Conservation (phyloP, 2,797 vertebrate genomes). For the Pseudochromis fuscus region DNA sequence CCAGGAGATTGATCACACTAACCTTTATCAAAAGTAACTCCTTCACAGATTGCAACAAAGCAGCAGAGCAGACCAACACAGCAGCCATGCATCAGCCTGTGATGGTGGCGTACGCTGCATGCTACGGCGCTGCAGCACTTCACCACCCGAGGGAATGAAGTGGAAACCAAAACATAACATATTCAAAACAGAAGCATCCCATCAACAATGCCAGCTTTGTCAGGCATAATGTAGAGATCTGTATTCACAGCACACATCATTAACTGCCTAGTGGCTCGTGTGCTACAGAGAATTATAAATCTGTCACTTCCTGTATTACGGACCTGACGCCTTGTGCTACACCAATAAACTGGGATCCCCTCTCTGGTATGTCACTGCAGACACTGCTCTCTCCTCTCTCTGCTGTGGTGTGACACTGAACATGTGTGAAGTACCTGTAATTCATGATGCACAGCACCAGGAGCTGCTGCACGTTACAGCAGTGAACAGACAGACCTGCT, state of each 20-base stretch:
- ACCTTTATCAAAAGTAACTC: slow-evolving; percentile 75
- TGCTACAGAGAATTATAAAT: slow-evolving; percentile 70
- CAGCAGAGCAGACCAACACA: slow-evolving; percentile 23
- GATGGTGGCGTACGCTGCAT: slow-evolving; percentile 30
- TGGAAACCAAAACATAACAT: slow-evolving; percentile 66
- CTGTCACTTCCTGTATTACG: slow-evolving; percentile 65
- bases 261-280: slow-evolving; percentile 69
- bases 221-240: slow-evolving; percentile 65
- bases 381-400: slow-evolving; percentile 27
- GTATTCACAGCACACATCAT: slow-evolving; percentile 76
- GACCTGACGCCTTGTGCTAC: slow-evolving; percentile 48
- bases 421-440: slow-evolving; percentile 26
- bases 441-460: slow-evolving; percentile 22
- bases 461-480: neutral
- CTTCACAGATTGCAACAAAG: slow-evolving; percentile 34
- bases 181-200: slow-evolving; percentile 58
- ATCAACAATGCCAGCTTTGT: slow-evolving; percentile 67
- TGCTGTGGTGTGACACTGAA: slow-evolving; percentile 33
- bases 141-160: slow-evolving; percentile 53
- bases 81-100: slow-evolving; percentile 14
- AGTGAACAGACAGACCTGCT: neutral
- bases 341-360: slow-evolving; percentile 50
- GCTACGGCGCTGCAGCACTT: slow-evolving; percentile 20
- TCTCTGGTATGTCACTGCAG: slow-evolving; percentile 42
- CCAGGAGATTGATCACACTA: slow-evolving; percentile 71